Base-by-base conservation (phyloP, 37 sponge, comb jelly and placozoan genomes). In the Cliona cf. orientalis region DNA sequence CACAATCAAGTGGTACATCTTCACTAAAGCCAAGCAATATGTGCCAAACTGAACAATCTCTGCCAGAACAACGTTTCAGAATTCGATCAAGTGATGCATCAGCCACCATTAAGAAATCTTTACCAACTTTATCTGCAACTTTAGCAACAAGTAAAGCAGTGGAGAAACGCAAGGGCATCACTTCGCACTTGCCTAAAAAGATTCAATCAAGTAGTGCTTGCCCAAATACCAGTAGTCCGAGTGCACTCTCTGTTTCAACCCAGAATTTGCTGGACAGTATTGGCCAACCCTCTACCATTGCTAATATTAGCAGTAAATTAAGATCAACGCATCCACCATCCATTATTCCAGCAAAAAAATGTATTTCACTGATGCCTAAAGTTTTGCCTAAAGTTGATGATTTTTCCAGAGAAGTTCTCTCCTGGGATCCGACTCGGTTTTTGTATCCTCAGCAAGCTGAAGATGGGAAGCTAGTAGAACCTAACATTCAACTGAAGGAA, bases 401-500 rank as follows among this genome's bases (percentile, higher is more conserved):
- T 14, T 42, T 85, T 23, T 39, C 69, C 42, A n/a, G 22, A 34
- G 42, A 32, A 21, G 55, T 85, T 3, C 71, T 85, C 2, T 56
- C 34, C 37, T 85, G 86, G 86, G 71, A 67, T 45, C 86, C 86
- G 0, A 5, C 36, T 41, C 31, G 11, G 32, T 85, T 85, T 78
- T 59, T 70, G 21, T 58, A 35, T 29, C 72, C 78, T 4, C 40
- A 75, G 35, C 38, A 55, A 14, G 41, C 14, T 41, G 42, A n/a
- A 11, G 69, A 76, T 67, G 60, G 69, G 11, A 31, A 38, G 36
- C 17, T 56, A 3, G 43, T 85, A 2, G 4, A 72, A 2, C 86
- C 86, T 32, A 22, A 34, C 22, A 31, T 60, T 34, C 2, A 3
- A 2, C 17, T 35, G 40, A 22, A 32, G 22, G 53, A 37, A 1